Conservation (phyloP, 1,140 invertebrate species). For the Ooceraea biroi region DNA sequence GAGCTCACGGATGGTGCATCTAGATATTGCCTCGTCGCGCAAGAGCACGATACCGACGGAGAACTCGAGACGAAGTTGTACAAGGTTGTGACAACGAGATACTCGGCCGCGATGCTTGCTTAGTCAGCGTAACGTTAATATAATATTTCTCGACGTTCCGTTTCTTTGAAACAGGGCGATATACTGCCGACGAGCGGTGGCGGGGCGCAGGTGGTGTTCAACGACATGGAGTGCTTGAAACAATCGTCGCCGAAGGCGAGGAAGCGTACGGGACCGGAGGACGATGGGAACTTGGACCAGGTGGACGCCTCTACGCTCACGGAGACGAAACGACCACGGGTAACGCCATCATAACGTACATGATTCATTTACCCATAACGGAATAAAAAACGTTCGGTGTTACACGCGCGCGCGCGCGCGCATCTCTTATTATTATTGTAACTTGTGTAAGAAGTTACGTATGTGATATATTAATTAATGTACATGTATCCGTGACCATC, state of each 20-base stretch:
- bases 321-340: constrained; percentile 79
- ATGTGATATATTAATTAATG: neutral
- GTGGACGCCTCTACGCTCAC: constrained; percentile 40
- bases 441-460: neutral
- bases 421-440: neutral
- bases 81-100: constrained; percentile 88
- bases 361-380: neutral
- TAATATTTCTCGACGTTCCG: constrained; percentile 22
- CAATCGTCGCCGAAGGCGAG: constrained; percentile 91
- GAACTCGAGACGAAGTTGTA: constrained; percentile 97
- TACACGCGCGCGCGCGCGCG: neutral
- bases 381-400: neutral
- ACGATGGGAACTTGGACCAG: constrained; percentile 64
- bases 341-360: constrained; percentile 33
- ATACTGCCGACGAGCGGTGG: constrained; percentile 96
- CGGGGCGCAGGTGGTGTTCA: constrained; percentile 97
- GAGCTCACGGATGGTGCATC: constrained; percentile 87
- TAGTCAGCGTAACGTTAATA: neutral
- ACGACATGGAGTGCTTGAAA: constrained; percentile 96
- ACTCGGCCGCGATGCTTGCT: neutral
- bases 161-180: constrained; percentile 89
- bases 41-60: constrained; percentile 96
- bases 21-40: constrained; percentile 96
- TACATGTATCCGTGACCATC: neutral
- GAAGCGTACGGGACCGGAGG: constrained; percentile 80